Percentiles rank a stretch among this genome's conserved stretches.
Conservation (phyloP, 2,797 vertebrate genomes). For the Australoheros facetus region DNA sequence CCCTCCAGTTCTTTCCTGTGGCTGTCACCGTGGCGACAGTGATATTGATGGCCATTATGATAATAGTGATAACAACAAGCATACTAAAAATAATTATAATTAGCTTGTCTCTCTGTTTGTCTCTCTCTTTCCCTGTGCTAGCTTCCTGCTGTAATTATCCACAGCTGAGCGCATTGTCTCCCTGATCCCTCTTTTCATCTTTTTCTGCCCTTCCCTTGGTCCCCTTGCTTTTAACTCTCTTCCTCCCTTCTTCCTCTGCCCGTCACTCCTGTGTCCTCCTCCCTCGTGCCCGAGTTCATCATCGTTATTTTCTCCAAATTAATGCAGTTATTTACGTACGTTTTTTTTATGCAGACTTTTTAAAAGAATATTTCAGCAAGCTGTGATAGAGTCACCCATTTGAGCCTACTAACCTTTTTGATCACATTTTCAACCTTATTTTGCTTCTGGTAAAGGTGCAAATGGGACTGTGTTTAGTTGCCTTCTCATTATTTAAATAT, state of each 20-base stretch:
- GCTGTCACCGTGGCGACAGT: conserved; percentile 78
- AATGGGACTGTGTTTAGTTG: conserved; percentile 22
- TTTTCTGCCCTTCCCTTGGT: conserved; percentile 68
- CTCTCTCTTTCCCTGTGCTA: conserved; percentile 63
- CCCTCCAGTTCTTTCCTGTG: conserved; percentile 70
- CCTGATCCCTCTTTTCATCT: conserved; percentile 79
- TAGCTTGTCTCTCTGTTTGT: conserved; percentile 81
- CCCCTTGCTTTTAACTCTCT: conserved; percentile 66
- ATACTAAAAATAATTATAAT: conserved; percentile 87
- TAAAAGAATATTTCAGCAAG: neutral
- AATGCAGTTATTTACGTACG: neutral
- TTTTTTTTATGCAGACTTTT: neutral
- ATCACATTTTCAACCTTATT: neutral
- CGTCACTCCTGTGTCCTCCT: conserved; percentile 47
- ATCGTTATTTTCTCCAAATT: neutral
- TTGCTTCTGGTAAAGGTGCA: conserved; percentile 24
- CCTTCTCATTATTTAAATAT: conserved; percentile 50
- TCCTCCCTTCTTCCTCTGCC: conserved; percentile 57
- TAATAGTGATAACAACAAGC: conserved; percentile 86
- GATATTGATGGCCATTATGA: conserved; percentile 85
- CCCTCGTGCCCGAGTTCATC: conserved; percentile 40
- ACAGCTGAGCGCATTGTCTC: conserved; percentile 84
- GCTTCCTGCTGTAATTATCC: conserved; percentile 84
- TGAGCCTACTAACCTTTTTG: conserved; percentile 4
- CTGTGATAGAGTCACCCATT: neutral